Conservation (phyloP, 2,888 invertebrate genomes). For the Stenurella melanura region DNA sequence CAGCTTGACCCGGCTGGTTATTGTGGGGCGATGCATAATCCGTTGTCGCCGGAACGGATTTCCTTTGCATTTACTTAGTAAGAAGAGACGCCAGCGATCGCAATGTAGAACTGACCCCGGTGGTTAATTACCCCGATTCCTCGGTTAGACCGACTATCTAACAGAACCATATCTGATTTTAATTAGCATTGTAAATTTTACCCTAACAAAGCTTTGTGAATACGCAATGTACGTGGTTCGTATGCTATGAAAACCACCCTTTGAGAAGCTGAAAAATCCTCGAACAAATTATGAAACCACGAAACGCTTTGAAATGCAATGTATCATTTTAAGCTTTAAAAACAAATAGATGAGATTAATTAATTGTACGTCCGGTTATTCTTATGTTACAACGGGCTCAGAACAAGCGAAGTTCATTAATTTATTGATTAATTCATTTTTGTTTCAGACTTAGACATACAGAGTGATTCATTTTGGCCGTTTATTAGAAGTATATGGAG, state of each 20-base stretch:
- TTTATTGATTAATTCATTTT: too few relatives aligned
- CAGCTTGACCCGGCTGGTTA: conserved; percentile 7
- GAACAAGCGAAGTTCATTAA: too few relatives aligned
- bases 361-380: too few relatives aligned
- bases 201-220: conserved; percentile 59
- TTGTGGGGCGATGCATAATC: conserved; percentile 22
- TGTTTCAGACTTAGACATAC: too few relatives aligned
- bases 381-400: too few relatives aligned
- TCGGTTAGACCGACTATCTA: conserved; percentile 38
- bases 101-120: conserved; percentile 36
- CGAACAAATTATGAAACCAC: conserved; percentile 22
- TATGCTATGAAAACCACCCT: conserved; percentile 26
- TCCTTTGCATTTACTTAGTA: conserved; percentile 30
- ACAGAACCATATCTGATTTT: conserved; percentile 57
- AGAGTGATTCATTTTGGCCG: too few relatives aligned
- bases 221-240: conserved; percentile 50
- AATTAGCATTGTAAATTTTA: conserved; percentile 62
- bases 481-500: too few relatives aligned
- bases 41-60: conserved; percentile 30
- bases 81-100: conserved; percentile 24
- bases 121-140: conserved; percentile 43
- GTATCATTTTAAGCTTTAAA: background rate
- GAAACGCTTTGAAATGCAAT: conserved; percentile 8
- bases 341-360: background rate
- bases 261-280: conserved; percentile 26